Evolutionary conservation across 2,797 vertebrate species (phyloP), one percentile per base, ranked within the genome.

Genomic region (Remorina albescens): DNA sequence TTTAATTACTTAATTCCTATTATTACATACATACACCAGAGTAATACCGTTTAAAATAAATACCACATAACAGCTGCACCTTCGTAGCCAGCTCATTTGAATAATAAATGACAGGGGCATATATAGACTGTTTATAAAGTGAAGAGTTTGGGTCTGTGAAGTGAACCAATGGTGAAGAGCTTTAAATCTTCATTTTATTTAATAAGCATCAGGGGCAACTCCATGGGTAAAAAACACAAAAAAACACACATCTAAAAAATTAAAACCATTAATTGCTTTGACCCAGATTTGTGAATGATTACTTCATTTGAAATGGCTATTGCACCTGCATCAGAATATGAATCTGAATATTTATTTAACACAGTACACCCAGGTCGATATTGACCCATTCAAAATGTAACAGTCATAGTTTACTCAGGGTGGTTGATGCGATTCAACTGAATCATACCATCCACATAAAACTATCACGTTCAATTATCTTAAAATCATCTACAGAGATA

Each of bases 351-450:
- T n/a, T n/a, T n/a, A n/a, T n/a, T n/a, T n/a, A n/a, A n/a, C n/a
- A n/a, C n/a, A n/a, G n/a, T 54, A 34, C 32, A 5, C 18, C n/a
- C 30, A 5, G 8, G 8, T 30, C 32, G 56, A 66, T 58, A 64
- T 16, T 58, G 49, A 49, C 21, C 46, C 10, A 8, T 72, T 21
- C 4, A 6, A 59, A 46, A 60, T 36, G 4, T 62, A 67, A 34
- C 3, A 60, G 66, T 88, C 81, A 80, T 39, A 41, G 56, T 84
- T 86, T 84, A 73, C 82, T 65, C 37, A 79, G 64, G 84, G 78
- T 36, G 80, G 74, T 53, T 62, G 26, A 42, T 54, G 37, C 71
- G 42, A 77, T 71, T 41, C 16, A 51, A 59, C 30, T 80, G 82
- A 88, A 21, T 86, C 82, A 71, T 49, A 26, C 55, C 5, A 55